Percentiles rank a stretch among this genome's conserved stretches.
phyloP scores from a whole-genome alignment of 2,113 vertebrate species.

The Sander vitreus region DNA sequence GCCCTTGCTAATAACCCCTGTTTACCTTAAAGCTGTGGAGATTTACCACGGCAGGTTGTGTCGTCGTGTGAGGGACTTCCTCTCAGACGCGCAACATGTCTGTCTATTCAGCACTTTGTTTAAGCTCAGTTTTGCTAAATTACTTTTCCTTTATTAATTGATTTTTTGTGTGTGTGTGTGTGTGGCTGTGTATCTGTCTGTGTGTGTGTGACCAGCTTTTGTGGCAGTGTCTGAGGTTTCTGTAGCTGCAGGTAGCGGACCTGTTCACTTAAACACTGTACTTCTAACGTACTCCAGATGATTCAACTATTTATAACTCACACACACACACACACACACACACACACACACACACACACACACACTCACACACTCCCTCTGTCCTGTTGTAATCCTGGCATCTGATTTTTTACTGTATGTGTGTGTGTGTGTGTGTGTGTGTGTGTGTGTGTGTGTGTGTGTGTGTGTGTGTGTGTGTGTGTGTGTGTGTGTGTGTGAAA shows the following conservation, averaged over 20 bases:
- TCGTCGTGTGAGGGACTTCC: slow-evolving; percentile 33
- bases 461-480: not conserved
- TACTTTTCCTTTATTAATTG: slow-evolving; percentile 10
- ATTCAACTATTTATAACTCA: slow-evolving; percentile 77
- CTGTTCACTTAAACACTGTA: slow-evolving; percentile 80
- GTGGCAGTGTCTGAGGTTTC: slow-evolving; percentile 68
- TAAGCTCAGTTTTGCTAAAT: slow-evolving; percentile 5
- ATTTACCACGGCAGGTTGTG: slow-evolving; percentile 22
- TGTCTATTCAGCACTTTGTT: slow-evolving; percentile 10
- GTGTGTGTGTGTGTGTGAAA: not conserved
- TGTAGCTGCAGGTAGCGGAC: slow-evolving; percentile 81
- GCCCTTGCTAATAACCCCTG: slow-evolving; percentile 74
- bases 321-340: slow-evolving; percentile 3
- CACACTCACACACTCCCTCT: not conserved
- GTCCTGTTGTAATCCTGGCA: slow-evolving; percentile 38
- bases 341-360: slow-evolving; percentile 26
- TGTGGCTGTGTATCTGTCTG: slow-evolving; percentile 31
- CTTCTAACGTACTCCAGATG: slow-evolving; percentile 78
- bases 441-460: not conserved
- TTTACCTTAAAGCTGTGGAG: slow-evolving; percentile 70
- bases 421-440: not conserved
- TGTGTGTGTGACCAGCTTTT: slow-evolving; percentile 22
- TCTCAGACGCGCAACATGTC: slow-evolving; percentile 12
- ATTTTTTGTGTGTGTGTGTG: slow-evolving; percentile 30
- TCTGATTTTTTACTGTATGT: slow-evolving; percentile 26